phyloP scores from a whole-genome alignment of 1,140 invertebrate species.

The Luehdorfia chinensis region DNA sequence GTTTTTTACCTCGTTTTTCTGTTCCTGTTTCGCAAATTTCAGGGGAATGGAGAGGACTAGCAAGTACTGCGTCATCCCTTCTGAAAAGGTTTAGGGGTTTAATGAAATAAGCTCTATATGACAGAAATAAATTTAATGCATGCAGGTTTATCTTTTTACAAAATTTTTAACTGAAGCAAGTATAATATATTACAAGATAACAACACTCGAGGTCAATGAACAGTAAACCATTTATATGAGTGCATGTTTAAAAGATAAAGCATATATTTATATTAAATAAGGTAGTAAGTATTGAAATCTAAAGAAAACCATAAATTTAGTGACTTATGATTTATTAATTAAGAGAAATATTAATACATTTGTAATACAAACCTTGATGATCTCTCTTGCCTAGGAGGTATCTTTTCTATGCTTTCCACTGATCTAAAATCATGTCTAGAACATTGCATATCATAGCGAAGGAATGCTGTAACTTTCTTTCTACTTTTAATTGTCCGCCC shows the following conservation, averaged over 20 bases:
- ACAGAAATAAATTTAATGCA: too few species aligned
- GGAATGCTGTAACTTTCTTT: constrained; percentile 65
- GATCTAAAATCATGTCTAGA: constrained; percentile 64
- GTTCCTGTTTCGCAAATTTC: constrained; percentile 36
- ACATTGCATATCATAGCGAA: constrained; percentile 67
- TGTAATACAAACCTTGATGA: constrained; percentile 44
- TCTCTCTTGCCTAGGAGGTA: constrained; percentile 45
- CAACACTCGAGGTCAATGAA: too few species aligned
- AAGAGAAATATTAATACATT: not conserved
- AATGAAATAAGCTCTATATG: too few species aligned
- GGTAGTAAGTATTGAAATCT: not conserved
- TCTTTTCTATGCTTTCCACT: constrained; percentile 56
- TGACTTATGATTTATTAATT: constrained; percentile 4
- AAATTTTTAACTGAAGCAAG: too few species aligned
- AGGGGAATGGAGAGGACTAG: constrained; percentile 48
- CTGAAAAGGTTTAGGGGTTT: constrained; percentile 40
- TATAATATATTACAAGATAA: too few species aligned
- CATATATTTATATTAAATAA: not conserved
- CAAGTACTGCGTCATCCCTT: constrained; percentile 37
- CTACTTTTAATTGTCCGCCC: constrained; percentile 76
- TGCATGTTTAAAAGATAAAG: too few species aligned
- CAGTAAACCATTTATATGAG: too few species aligned
- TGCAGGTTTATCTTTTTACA: too few species aligned
- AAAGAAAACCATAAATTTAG: constrained; percentile 4
- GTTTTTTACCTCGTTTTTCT: constrained; percentile 42